These are phyloP conservation scores for Andrena dorsata DNA, from an alignment of 2,888 invertebrate species.

Conservation along the genomic window DNA sequence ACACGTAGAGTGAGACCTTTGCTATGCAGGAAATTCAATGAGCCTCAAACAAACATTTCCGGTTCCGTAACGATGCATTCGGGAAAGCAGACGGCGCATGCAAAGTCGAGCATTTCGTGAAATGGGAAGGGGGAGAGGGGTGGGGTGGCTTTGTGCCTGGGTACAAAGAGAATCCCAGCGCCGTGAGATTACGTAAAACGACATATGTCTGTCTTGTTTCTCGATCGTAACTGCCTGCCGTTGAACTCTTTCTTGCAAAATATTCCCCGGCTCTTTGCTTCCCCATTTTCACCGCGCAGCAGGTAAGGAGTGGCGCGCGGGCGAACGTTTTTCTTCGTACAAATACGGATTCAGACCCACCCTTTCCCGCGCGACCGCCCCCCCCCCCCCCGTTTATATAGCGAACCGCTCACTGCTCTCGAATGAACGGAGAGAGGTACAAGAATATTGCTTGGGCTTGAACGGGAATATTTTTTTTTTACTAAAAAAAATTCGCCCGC, in stretches of 20 bases:
- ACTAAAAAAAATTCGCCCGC: too few species aligned
- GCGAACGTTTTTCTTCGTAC: conserved; percentile 14
- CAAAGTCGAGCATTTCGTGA: conserved; percentile 57
- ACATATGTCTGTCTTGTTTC: conserved; percentile 67
- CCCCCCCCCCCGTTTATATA: too few species aligned
- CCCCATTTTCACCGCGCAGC: conserved; percentile 9
- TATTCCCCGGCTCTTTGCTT: conserved; percentile 28
- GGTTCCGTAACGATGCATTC: conserved; percentile 69
- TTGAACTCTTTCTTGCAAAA: conserved; percentile 46
- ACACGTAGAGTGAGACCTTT: conserved; percentile 47
- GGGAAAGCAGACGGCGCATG: conserved; percentile 62
- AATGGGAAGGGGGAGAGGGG: conserved; percentile 35
- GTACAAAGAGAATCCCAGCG: conserved; percentile 65
- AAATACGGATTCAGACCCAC: neutral
- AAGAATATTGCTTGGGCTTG: conserved; percentile 16
- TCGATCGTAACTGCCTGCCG: conserved; percentile 53
- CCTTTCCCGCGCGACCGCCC: neutral
- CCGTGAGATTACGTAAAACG: conserved; percentile 70
- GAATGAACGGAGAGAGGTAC: neutral
- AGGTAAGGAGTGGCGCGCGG: neutral
- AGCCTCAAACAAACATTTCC: conserved; percentile 72
- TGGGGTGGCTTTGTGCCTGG: conserved; percentile 58
- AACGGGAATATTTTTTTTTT: neutral
- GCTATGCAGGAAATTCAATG: conserved; percentile 67
- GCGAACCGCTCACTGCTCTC: neutral